Evolutionary conservation across 2,113 vertebrate species (phyloP), one percentile per base, ranked within the genome.

Genomic region (Calidris pygmaea): DNA sequence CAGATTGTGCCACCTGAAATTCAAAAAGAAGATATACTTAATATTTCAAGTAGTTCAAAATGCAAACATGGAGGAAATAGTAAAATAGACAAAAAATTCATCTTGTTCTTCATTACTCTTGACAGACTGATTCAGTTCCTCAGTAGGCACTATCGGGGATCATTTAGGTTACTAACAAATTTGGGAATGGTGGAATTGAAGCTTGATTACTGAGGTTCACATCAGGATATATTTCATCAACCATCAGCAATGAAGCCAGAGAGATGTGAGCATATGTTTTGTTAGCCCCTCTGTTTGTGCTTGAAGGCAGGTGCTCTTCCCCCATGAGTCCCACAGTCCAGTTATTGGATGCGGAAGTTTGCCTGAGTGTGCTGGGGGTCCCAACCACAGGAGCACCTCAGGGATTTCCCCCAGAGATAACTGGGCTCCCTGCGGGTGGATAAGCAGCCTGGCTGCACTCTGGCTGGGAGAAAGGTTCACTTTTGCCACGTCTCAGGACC

Each of bases 361-460:
- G 8, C 16, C 8, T 66, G n/a, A 65, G 19, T 30, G 18, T 32
- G 24, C 35, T n/a, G 9, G 7, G 2, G 7, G 15, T 66, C 9
- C 10, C 10, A 45, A 8, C 4, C 4, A 2, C 5, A 47, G 43
- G 16, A 19, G 4, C 12, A 45, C 9, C 7, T 45, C 0, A 1
- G 30, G 14, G 15, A 6, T 52, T 58, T 16, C 8, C 3, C 4
- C 6, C 8, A 60, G 21, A 47, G 23, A 23, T 55, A 52, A 41
- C 5, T 2, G 0, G 7, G 5, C 3, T 37, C 11, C 4, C 6
- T 55, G 35, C 1, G 3, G 47, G 3, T 2, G 3, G 14, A 3
- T 45, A 74, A 39, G 10, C 8, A 48, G 32, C 20, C 41, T 79
- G 60, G 5, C 7, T 29, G 12, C 21, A 21, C 14, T 56, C 19